Conservation (phyloP, 2,797 vertebrate genomes). For the Sciaenops ocellatus region DNA sequence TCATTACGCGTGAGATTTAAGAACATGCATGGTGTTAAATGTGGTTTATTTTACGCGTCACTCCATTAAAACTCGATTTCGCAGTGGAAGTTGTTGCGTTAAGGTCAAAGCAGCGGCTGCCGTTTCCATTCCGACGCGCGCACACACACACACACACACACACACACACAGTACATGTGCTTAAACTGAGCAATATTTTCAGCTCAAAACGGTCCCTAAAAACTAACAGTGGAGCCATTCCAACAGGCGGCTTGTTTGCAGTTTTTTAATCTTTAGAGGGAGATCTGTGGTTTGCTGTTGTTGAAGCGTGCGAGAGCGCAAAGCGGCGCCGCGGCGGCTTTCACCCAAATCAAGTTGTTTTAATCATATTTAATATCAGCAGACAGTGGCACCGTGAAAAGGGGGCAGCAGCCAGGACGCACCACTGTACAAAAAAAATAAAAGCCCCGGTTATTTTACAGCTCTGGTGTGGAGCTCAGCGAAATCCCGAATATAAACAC, state of each 20-base stretch:
- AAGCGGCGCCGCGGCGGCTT: conserved; percentile 14
- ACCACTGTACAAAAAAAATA: background rate
- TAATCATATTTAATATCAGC: conserved; percentile 25
- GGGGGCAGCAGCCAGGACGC: conserved; percentile 12
- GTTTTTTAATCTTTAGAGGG: background rate
- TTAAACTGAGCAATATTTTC: conserved; percentile 4
- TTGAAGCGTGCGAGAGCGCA: conserved; percentile 22
- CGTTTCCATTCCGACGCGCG: conserved; percentile 12
- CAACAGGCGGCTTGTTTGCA: conserved; percentile 11
- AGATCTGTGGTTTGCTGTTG: conserved; percentile 4
- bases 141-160: no score
- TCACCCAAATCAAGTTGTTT: conserved; percentile 24
- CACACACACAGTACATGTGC: background rate
- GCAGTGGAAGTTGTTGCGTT: conserved; percentile 32
- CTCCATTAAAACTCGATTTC: background rate
- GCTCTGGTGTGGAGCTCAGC: conserved; percentile 9
- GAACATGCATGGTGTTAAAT: background rate
- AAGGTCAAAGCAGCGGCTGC: conserved; percentile 36
- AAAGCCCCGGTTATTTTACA: conserved; percentile 3
- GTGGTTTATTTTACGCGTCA: conserved; percentile 1
- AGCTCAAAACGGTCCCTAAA: conserved; percentile 8
- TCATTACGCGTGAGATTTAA: conserved; percentile 1
- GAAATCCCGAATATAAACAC: conserved; percentile 32
- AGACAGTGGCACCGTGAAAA: background rate
- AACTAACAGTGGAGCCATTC: background rate